Evolutionary conservation across 2,888 invertebrate species (phyloP), one percentile per base, ranked within the genome.

Genomic region (Hipparchia sbordonii): DNA sequence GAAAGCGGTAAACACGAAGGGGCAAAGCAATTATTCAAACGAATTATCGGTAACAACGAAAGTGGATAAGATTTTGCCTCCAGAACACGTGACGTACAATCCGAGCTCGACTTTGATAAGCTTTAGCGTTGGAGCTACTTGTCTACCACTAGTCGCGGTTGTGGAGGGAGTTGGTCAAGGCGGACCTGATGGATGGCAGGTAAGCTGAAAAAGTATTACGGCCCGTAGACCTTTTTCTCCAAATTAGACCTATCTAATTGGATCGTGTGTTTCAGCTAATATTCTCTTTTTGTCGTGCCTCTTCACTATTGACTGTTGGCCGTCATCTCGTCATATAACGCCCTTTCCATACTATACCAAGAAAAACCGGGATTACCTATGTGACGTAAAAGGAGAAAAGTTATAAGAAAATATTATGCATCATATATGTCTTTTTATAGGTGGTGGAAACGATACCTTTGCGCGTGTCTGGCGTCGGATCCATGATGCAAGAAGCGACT

Each of bases 1-100:
- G 74, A 97, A 97, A 90, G 98, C 98, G 0, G 95, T 97, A 77
- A 98, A 98, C 84, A 97, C 97, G 0, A 97, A 97, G 87, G 98
- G 98, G 13, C 96, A 96, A 79, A 98, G 98, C 76, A 97, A 97
- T 78, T 97, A 96, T 83, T 98, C 98, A 0, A 97, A 97, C 81
- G 97, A 98, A 85, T 96, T 97, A 63, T 95, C 95, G 1, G 96
- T 96, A 59, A 96, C 96, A 5, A 98, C 98, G 0, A 96, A 97
- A 80, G 97, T 98, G 23, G 97, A 97, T 78, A 95, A 96, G 82
- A 97, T 98, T 69, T 96, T 97, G 0, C 92, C 96, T 0, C 97
- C 98, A 0, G 95, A 97, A 77, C 95, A 97, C 77, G 97, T 98
- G 45, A 97, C 96, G 48, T 98, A 96, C 84, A 97, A 98, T 84